A percentile compares a stretch with the other conserved stretches of the same genome.
phyloP scores from a whole-genome alignment of 2,797 vertebrate genomes.

The Mycteria americana region DNA sequence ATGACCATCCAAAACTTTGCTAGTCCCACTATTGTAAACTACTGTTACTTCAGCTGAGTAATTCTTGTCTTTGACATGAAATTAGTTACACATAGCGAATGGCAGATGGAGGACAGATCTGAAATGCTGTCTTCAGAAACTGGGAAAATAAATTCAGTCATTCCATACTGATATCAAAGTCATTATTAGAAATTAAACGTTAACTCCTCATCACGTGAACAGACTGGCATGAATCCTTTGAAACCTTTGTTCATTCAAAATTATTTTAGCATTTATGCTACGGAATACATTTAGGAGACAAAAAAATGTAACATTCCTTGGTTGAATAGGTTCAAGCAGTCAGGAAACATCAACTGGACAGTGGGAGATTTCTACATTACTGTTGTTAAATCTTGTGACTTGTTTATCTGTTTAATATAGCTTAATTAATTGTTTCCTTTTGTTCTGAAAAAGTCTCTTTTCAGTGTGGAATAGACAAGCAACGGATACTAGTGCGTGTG shows the following conservation, averaged over 20 bases:
- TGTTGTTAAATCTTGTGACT: not conserved
- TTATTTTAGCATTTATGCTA: not conserved
- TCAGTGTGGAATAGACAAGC: not conserved
- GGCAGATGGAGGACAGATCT: not conserved
- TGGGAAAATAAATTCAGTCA: not conserved
- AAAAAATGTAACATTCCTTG: not conserved
- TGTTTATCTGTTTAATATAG: not conserved
- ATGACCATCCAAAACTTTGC: not conserved
- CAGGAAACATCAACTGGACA: not conserved
- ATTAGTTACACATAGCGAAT: not conserved
- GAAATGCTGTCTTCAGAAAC: not conserved
- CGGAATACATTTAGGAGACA: not conserved
- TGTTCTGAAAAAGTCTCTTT: not conserved
- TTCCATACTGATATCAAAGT: not conserved
- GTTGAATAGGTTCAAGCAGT: not conserved
- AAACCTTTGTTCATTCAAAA: not conserved
- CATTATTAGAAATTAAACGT: not conserved
- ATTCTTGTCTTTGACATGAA: not conserved
- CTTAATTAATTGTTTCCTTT: not conserved
- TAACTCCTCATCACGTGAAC: not conserved
- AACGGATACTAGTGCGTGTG: not conserved
- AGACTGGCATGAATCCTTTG: not conserved
- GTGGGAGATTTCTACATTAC: not conserved
- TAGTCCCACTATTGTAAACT: not conserved
- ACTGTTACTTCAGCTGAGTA: not conserved